Conservation (phyloP, 2,113 vertebrate genomes). For the human (Homo sapiens) region GRCh38 chr12:114557501-114558000, state of each 20-base stretch:
- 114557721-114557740: neutral
- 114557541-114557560: neutral
- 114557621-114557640: neutral
- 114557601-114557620: neutral
- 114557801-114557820: neutral
- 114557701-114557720: neutral
- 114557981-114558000: neutral
- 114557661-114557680: neutral
- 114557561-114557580: neutral
- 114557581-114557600: neutral
- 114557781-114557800: neutral
- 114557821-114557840: neutral
- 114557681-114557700: neutral
- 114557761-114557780: neutral
- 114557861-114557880: neutral
- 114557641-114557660: neutral
- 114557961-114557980: neutral
- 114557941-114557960: neutral
- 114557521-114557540: neutral
- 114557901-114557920: neutral
- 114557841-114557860: neutral
- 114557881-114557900: neutral
- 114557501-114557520: neutral
- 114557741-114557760: neutral
- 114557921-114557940: neutral